Conservation (phyloP, 2,888 invertebrate genomes). For the Drosophila kanekoi region DNA sequence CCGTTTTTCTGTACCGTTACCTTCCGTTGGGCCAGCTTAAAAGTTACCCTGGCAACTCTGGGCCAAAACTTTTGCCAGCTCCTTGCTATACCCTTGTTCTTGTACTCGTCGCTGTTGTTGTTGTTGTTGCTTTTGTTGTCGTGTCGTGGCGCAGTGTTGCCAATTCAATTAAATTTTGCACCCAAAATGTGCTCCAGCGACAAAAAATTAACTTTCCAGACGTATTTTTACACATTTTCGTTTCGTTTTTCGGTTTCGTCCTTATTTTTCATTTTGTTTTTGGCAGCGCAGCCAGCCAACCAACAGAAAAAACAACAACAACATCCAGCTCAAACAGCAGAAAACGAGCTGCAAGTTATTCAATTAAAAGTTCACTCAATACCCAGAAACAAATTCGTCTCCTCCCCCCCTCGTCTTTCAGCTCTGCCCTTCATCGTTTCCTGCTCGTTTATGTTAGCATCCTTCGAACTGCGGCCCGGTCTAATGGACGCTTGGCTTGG, state of each 20-base stretch:
- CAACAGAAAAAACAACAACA: constrained; percentile 37
- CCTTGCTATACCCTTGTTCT: constrained; percentile 1
- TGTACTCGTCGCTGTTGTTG: constrained; percentile 1
- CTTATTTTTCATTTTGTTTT: constrained; percentile 15
- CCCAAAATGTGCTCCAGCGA: constrained; percentile 38
- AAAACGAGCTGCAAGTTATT: constrained; percentile 76
- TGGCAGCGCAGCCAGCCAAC: constrained; percentile 46
- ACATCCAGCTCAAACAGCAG: constrained; percentile 47
- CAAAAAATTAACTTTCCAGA: constrained; percentile 64
- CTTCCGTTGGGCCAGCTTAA: constrained; percentile 12
- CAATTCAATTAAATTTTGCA: constrained; percentile 70
- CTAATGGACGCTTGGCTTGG: constrained; percentile 15
- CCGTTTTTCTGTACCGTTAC: constrained; percentile 30
- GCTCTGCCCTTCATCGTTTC: not conserved
- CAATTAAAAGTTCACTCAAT: constrained; percentile 76
- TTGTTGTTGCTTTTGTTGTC: constrained; percentile 4
- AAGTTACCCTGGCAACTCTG: constrained; percentile 55
- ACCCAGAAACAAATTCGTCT: constrained; percentile 39
- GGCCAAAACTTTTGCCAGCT: constrained; percentile 43
- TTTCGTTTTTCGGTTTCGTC: constrained; percentile 35
- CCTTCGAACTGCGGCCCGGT: constrained; percentile 4
- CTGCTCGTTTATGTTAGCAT: constrained; percentile 10
- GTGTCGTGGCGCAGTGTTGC: constrained; percentile 54
- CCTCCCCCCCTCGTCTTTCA: not conserved
- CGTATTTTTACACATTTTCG: constrained; percentile 56